Evolutionary conservation across 1,140 invertebrate genomes (phyloP), one percentile per base, ranked within the genome.

Genomic region (Diachasmimorpha longicaudata): DNA sequence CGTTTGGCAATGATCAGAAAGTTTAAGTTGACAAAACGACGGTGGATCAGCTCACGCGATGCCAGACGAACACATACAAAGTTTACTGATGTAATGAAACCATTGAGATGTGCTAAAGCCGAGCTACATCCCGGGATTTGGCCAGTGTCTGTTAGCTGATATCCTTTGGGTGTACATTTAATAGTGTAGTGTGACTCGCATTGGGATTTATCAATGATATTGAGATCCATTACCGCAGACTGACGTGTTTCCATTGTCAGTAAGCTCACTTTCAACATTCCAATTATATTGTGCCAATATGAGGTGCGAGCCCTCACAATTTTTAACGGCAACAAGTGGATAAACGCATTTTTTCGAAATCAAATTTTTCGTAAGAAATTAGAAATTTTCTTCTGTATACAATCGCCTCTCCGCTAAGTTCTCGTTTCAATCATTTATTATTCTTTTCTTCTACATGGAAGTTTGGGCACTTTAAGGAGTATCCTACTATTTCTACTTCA

Each of bases 111-210:
- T 55, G 14, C 48, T 19, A 6, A 19, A 14, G n/a, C 48, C 14
- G 48, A 55, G 48, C 14, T 55, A 55, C 19, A 55, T 14, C 48
- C n/a, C n/a, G 14, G 48, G 48, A 1, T 55, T 55, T 70, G 55
- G 67, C 42, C 74, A 42, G 39, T 70, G 16, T 63, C 10, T 46
- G 16, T 21, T 25, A 21, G 66, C 63, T 21, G 36, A 63, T 39
- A 76, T 48, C 55, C 52, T 42, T 21, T 39, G 72, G 72, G 36
- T 55, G 58, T 52, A n/a, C 68, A 63, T 52, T 75, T 75, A 36
- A 70, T 21, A 42, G 74, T 71, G 16, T 76, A 36, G 37, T 68
- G 4, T 55, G 48, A 55, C 14, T 55, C 48, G 14, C 8, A 55
- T 16, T n/a, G 9, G 48, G 48, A 55, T 55, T 55, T 9, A 2